These are phyloP conservation scores for Phataginus tricuspis DNA, from an alignment of 2,797 vertebrate genomes.

Conservation along the genomic window DNA sequence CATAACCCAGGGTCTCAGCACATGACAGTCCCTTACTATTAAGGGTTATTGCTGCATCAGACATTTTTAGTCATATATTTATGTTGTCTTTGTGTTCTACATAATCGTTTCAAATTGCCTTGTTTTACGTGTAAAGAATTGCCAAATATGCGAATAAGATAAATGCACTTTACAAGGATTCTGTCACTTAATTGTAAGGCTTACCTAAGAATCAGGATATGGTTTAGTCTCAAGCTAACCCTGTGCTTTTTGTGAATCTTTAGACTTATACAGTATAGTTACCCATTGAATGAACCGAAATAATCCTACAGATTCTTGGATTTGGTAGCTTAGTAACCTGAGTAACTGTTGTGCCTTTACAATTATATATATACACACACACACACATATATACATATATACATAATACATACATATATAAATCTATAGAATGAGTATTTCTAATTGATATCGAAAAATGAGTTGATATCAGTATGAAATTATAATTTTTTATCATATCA, in stretches of 20 bases:
- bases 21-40: background rate
- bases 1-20: background rate
- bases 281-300: background rate
- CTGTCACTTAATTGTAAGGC: background rate
- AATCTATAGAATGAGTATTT: background rate
- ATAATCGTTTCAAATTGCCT: background rate
- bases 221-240: background rate
- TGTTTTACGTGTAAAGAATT: background rate
- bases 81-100: background rate
- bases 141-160: background rate
- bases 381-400: background rate
- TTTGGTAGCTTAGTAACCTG: background rate
- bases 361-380: background rate
- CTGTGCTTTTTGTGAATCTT: slow-evolving; percentile 14
- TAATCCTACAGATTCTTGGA: background rate
- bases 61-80: background rate
- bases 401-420: background rate
- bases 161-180: background rate
- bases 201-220: background rate
- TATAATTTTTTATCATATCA: background rate
- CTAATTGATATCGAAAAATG: background rate
- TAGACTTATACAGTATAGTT: background rate
- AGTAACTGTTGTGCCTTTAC: background rate
- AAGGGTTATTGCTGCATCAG: background rate
- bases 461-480: background rate